Percentiles rank a stretch among this genome's conserved stretches.
phyloP scores from a whole-genome alignment of 2,113 vertebrate genomes.

The Mus musculus region DNA sequence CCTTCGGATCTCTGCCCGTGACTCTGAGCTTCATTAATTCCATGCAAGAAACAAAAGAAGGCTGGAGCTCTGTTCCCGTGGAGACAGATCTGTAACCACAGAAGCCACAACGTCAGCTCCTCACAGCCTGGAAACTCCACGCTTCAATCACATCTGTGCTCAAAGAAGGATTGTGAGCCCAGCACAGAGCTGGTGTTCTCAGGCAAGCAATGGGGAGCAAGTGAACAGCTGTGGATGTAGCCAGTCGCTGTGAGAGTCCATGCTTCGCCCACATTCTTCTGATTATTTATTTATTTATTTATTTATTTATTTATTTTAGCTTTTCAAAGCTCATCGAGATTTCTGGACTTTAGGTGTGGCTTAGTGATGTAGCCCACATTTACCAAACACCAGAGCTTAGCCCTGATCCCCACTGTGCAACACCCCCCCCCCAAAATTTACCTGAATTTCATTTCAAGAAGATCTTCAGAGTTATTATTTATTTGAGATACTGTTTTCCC shows the following conservation, averaged over 20 bases:
- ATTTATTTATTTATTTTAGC: background rate
- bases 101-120: constrained; percentile 56
- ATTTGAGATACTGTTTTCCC: background rate
- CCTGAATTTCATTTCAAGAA: constrained; percentile 12
- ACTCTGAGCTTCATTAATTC: constrained; percentile 62
- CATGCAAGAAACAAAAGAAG: constrained; percentile 55
- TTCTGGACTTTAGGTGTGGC: background rate
- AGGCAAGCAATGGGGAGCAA: background rate
- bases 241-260: background rate
- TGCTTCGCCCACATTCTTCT: background rate
- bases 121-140: background rate
- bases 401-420: no score
- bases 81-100: constrained; percentile 55
- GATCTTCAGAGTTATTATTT: background rate
- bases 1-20: constrained; percentile 46
- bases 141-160: constrained; percentile 37
- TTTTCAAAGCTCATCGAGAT: background rate
- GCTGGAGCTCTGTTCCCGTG: constrained; percentile 57
- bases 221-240: background rate
- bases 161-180: constrained; percentile 52
- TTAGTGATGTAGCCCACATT: background rate
- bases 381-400: background rate
- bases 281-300: no score
- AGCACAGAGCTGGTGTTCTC: constrained; percentile 49
- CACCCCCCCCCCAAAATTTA: no score